Evolutionary conservation across 2,888 invertebrate species (phyloP), one percentile per base, ranked within the genome.

Genomic region (Volucella bombylans): DNA sequence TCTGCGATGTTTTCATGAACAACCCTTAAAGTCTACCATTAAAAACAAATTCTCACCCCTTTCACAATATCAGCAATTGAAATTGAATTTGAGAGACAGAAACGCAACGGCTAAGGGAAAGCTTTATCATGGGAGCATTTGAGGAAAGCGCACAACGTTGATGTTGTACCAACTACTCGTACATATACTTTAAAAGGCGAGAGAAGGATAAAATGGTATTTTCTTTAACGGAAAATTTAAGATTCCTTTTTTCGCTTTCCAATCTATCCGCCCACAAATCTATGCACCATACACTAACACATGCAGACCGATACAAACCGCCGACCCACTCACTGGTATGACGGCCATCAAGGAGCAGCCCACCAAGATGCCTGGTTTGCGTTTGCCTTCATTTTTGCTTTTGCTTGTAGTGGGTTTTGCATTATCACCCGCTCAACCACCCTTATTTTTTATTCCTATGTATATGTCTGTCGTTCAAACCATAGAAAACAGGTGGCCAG

Each of bases 211-310:
- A 74, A 85, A 80, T 74, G 52, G 55, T 80, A 83, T 65, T 74
- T 80, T 74, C 80, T 67, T 80, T 74, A 74, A 71, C 74, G 52
- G 69, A 71, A 62, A 65, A 62, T 80, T 80, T 59, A 85, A 81
- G 79, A 79, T 65, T 73, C 65, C 65, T 80, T 85, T 76, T 76
- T 67, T 54, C 52, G 59, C 65, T 67, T 47, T 54, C 71, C 80
- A 85, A 80, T 80, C 47, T 80, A 85, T 81, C 85, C 85, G 85
- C 85, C 85, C 85, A 85, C 85, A 85, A 80, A 80, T 85, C 69
- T 79, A 83, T 83, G 73, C 64, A 69, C 59, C 65, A 61, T 54
- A 54, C 59, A 83, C 69, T 31, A 55, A 78, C 39, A 65, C 71
- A 72, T 14, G 18, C 41, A 39, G 12, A 65, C 41, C 8, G n/a